Evolutionary conservation across 1,140 invertebrate species (phyloP), one percentile per base, ranked within the genome.

Genomic region (Neodiprion pinetum): DNA sequence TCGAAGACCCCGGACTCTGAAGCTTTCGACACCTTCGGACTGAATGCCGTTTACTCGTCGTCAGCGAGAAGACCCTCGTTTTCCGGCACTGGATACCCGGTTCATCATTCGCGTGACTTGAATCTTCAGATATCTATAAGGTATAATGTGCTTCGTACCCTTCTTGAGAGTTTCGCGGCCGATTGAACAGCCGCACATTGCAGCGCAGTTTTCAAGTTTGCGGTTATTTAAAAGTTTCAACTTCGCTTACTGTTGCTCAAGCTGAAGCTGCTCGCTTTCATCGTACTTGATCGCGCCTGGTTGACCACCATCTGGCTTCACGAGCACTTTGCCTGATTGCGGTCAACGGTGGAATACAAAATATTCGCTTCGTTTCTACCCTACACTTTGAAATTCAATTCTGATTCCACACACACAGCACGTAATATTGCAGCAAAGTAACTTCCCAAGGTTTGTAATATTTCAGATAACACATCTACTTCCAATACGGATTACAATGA

Each of bases 281-380:
- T 14, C 11, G 11, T 12, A 17, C 53, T 61, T 61, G 11, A 61
- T 61, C n/a, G 53, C 53, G 53, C 11, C 11, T 61, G 53, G 53
- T 61, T 61, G 53, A 61, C 53, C 53, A 61, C 53, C 53, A 40
- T 40, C 28, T 40, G 28, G 28, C 28, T 61, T 17, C 53, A 61
- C 53, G n/a, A 61, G 11, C 53, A 61, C 53, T 61, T 61, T 61
- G n/a, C 53, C n/a, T 61, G 53, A 61, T 61, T 61, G 53, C 53
- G 53, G 53, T 61, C 53, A 61, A 61, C 11, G 53, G 53, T 61
- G n/a, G n/a, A 61, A 61, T 61, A 21, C 53, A 12, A 61, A 17
- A 61, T 61, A 8, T 61, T 61, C 53, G n/a, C 53, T 61, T 61
- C 11, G 8, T 61, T 61, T 61, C 11, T 9, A 61, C 53, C 11